Conservation (phyloP, 2,888 invertebrate species). For the Drosophila mimica region DNA sequence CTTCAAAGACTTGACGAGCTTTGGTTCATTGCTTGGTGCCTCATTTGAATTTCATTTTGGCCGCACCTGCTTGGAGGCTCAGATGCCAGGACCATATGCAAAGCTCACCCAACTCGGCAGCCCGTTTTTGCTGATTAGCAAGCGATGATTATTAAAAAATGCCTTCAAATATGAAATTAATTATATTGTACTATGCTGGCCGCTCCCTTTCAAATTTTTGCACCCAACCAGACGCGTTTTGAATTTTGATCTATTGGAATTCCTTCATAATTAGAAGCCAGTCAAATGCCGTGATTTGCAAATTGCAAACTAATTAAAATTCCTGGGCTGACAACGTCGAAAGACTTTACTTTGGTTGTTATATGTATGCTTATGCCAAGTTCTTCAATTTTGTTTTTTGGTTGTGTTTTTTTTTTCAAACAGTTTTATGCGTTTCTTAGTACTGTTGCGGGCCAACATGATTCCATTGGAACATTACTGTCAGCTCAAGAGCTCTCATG, state of each 20-base stretch:
- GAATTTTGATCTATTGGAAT: slow-evolving; percentile 67
- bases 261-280: slow-evolving; percentile 68
- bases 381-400: slow-evolving; percentile 5
- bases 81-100: neutral
- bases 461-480: slow-evolving; percentile 17
- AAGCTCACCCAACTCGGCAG: neutral
- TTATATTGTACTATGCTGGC: slow-evolving; percentile 19
- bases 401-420: slow-evolving; percentile 3
- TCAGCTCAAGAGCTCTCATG: slow-evolving; percentile 60
- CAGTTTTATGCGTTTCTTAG: slow-evolving; percentile 59
- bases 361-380: slow-evolving; percentile 9
- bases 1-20: slow-evolving; percentile 50
- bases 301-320: slow-evolving; percentile 72
- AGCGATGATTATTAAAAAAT: slow-evolving; percentile 70
- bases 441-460: slow-evolving; percentile 13
- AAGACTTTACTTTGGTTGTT: neutral
- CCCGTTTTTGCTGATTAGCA: slow-evolving; percentile 56
- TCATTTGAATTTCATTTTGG: slow-evolving; percentile 60
- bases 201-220: neutral
- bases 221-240: slow-evolving; percentile 29
- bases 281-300: slow-evolving; percentile 73
- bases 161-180: slow-evolving; percentile 35
- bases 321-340: slow-evolving; percentile 28
- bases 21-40: slow-evolving; percentile 37
- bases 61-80: slow-evolving; percentile 17